Base-by-base conservation (phyloP, 1,140 invertebrate species). In the Conopomorpha cramerella region DNA sequence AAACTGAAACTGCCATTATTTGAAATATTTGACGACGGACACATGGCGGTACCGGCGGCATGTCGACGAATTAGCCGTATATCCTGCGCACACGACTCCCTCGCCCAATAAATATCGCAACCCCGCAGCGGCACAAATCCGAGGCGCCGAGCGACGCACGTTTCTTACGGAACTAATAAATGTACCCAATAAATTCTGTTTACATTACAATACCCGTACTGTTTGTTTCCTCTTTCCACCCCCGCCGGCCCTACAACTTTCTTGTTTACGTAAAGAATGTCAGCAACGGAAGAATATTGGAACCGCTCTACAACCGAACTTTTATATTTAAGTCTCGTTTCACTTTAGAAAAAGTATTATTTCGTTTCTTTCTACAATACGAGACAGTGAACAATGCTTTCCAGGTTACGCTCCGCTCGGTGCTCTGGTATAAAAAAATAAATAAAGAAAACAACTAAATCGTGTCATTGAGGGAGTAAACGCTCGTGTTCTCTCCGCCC, bases 131-230 rank as follows among this genome's bases (percentile, higher is more conserved):
- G 19, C 38, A 52, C 53, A 51, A 63, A 60, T 55, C 55, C 58
- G 49, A 34, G 35, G 34, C 51, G 51, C 47, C 51, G 28, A 30
- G 13, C 13, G 28, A 11, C 49, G 49, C 48, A 45, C 39, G 45
- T 45, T 59, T 52, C 53, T 56, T 59, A 59, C 54, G 48, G 49
- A 65, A 55, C 50, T 59, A 65, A 68, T 65, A 65, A 68, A 68
- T 55, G 48, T 56, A 51, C 46, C 48, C 58, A 56, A 64, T 63
- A 56, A 63, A 67, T 67, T 62, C 44, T 51, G 38, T 53, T 51
- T 47, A 43, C 49, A 49, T 55, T 51, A 49, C 49, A 53, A 55
- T 56, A 51, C 45, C 34, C 38, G 30, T 28, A 34, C 37, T 42
- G 38, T 51, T 49, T 45, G 50, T 40, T 51, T 43, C 36, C 46